These are phyloP conservation scores for Aptenodytes patagonicus DNA, from an alignment of 2,113 vertebrate genomes.

Conservation along the genomic window DNA sequence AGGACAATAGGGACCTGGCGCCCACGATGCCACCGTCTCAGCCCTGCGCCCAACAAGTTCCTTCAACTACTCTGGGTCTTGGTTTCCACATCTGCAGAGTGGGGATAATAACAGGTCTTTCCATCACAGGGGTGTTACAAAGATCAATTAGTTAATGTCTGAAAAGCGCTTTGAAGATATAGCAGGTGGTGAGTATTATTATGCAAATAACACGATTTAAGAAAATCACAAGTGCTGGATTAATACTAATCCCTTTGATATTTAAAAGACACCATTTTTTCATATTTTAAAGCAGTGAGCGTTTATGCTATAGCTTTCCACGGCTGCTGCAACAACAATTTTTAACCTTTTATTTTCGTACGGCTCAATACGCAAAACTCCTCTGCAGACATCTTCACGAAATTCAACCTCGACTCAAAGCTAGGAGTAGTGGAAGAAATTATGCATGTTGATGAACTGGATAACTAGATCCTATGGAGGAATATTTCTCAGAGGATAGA, in stretches of 20 bases:
- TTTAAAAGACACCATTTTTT: slow-evolving; percentile 57
- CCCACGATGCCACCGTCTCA: accelerated
- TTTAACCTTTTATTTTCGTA: slow-evolving; percentile 35
- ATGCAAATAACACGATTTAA: slow-evolving; percentile 62
- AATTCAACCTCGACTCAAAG: neutral
- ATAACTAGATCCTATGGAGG: slow-evolving; percentile 39
- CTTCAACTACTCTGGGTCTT: neutral
- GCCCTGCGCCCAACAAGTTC: neutral
- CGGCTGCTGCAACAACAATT: neutral
- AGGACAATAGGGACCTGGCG: neutral
- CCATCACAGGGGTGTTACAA: slow-evolving; percentile 48
- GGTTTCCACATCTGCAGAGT: slow-evolving; percentile 41
- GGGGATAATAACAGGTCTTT: slow-evolving; percentile 55
- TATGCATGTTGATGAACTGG: slow-evolving; percentile 44
- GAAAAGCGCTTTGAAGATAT: slow-evolving; percentile 60
- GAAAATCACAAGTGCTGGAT: slow-evolving; percentile 64
- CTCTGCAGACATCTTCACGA: slow-evolving; percentile 17
- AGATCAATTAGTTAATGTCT: slow-evolving; percentile 62
- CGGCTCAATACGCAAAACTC: neutral
- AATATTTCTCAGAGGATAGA: slow-evolving; percentile 62
- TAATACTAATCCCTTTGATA: slow-evolving; percentile 67
- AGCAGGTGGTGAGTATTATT: slow-evolving; percentile 56
- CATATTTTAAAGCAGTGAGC: slow-evolving; percentile 57
- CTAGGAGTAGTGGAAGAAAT: neutral
- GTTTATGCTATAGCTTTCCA: slow-evolving; percentile 25